Evolutionary conservation across 2,113 vertebrate species (phyloP).

Genomic region (Coptodon bakossiorum): DNA sequence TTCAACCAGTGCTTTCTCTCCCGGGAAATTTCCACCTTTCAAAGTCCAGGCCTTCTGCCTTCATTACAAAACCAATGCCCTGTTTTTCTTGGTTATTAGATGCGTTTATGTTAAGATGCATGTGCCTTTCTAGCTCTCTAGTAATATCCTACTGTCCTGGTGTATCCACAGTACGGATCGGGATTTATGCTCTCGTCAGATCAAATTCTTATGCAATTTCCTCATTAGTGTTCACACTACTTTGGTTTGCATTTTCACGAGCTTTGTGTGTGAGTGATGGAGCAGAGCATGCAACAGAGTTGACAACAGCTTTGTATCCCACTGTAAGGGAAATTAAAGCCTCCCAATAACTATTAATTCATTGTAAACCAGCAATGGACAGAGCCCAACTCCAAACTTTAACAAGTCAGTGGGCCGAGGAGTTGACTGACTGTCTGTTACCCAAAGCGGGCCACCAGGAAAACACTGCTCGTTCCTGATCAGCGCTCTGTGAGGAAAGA

Average conservation of each 20-base stretch:
- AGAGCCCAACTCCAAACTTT: neutral
- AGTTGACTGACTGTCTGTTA: neutral
- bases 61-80: conserved; percentile 12
- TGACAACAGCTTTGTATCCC: neutral
- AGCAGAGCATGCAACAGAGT: neutral
- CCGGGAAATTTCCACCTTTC: conserved; percentile 49
- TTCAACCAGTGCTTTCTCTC: conserved; percentile 42
- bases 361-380: neutral
- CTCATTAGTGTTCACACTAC: neutral
- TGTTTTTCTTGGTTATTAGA: neutral
- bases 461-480: neutral
- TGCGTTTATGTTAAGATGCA: neutral
- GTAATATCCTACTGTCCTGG: neutral
- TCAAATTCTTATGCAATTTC: neutral
- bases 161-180: neutral
- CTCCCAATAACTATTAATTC: neutral
- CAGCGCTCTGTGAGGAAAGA: neutral
- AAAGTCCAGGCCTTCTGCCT: conserved; percentile 11
- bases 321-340: neutral
- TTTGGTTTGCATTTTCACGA: neutral
- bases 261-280: neutral
- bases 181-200: neutral
- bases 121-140: neutral
- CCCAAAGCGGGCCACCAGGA: neutral
- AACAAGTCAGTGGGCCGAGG: neutral